phyloP scores from a whole-genome alignment of 2,113 vertebrate genomes.

The Micronycteris hirsuta region DNA sequence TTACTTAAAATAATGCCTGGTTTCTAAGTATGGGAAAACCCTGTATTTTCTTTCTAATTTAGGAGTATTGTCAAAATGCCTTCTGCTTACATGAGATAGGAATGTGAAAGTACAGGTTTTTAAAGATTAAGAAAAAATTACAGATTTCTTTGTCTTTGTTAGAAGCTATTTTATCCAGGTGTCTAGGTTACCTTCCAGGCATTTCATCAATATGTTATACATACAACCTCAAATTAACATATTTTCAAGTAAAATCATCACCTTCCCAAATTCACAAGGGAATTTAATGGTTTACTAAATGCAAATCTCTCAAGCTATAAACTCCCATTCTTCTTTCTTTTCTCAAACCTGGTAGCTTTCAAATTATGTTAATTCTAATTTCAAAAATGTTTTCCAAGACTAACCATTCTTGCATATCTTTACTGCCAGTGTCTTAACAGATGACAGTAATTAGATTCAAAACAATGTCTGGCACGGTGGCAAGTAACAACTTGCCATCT shows the following conservation, averaged over 20 bases:
- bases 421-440: neutral
- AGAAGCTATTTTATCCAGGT: neutral
- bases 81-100: neutral
- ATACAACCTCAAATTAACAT: neutral
- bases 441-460: neutral
- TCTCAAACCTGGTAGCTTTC: neutral
- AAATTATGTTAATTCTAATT: neutral
- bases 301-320: neutral
- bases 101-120: neutral
- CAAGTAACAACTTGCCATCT: neutral
- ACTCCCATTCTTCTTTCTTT: neutral
- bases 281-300: neutral
- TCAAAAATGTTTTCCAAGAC: neutral
- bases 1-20: neutral
- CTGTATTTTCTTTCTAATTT: neutral
- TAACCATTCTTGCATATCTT: neutral
- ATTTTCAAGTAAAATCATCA: neutral
- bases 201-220: neutral
- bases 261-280: neutral
- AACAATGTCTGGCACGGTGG: neutral
- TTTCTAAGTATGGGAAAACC: neutral
- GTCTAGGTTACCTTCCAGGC: neutral
- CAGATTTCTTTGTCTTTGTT: neutral
- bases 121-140: neutral
- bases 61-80: neutral